Conservation (phyloP, 2,113 vertebrate genomes). For the Aegithalos caudatus region DNA sequence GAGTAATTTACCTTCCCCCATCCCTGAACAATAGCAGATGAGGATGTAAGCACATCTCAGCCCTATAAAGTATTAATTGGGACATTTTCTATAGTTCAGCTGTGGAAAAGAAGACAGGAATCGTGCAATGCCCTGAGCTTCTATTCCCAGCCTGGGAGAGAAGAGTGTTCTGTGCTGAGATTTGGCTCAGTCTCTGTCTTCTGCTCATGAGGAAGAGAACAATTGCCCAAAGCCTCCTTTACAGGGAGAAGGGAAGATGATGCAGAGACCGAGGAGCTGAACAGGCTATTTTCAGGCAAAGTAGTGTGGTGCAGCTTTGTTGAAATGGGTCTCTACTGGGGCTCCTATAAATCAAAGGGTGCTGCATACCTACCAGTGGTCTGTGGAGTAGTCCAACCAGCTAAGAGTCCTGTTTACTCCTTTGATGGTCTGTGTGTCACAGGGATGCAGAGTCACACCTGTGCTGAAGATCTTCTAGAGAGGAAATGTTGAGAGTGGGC, state of each 20-base stretch:
- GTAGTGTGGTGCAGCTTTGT: background rate
- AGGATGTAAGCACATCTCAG: slow-evolving; percentile 40
- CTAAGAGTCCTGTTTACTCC: background rate
- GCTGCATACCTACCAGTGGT: background rate
- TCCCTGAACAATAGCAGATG: background rate
- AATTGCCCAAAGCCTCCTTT: background rate
- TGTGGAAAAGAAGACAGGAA: background rate
- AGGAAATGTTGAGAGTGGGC: background rate
- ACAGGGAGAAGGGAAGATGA: background rate
- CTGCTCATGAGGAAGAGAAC: background rate
- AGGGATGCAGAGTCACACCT: background rate
- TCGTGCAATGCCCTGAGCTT: background rate
- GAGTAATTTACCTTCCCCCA: slow-evolving; percentile 16
- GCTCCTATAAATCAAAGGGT: background rate
- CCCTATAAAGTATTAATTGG: slow-evolving; percentile 39
- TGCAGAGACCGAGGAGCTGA: background rate
- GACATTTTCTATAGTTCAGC: slow-evolving; percentile 20
- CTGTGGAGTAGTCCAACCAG: background rate
- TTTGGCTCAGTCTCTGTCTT: background rate
- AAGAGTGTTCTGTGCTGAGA: background rate
- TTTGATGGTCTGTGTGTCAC: background rate
- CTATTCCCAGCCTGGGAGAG: background rate
- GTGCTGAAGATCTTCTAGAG: background rate
- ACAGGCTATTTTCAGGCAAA: background rate
- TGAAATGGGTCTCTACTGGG: background rate